phyloP scores from a whole-genome alignment of 2,113 vertebrate species.

The Mesitornis unicolor region DNA sequence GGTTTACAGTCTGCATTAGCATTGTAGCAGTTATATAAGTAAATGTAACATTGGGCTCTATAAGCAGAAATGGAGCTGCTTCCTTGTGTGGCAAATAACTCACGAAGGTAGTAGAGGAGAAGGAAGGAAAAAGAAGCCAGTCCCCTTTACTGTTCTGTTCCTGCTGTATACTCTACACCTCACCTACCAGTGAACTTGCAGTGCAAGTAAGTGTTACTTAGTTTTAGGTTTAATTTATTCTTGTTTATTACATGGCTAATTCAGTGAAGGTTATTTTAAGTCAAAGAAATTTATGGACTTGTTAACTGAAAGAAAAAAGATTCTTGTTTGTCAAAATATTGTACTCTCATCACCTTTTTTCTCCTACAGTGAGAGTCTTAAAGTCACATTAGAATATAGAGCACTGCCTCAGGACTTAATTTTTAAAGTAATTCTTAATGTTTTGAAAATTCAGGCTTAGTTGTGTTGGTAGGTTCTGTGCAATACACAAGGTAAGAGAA shows the following conservation, averaged over 20 bases:
- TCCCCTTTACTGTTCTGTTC: background rate
- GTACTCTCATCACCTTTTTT: background rate
- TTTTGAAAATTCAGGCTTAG: background rate
- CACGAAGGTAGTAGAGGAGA: background rate
- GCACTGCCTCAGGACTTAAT: background rate
- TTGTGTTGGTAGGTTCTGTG: background rate
- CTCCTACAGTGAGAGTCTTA: background rate
- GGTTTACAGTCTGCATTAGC: background rate
- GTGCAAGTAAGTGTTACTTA: background rate
- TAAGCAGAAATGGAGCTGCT: background rate
- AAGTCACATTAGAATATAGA: background rate
- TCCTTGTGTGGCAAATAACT: background rate
- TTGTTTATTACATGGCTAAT: background rate
- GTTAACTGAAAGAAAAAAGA: background rate
- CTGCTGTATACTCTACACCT: background rate
- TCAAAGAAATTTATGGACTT: conserved; percentile 2
- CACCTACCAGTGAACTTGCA: background rate
- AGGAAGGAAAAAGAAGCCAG: background rate
- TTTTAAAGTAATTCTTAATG: background rate
- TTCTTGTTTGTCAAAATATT: background rate
- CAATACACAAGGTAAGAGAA: background rate
- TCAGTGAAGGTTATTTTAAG: conserved; percentile 12
- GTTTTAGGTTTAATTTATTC: background rate
- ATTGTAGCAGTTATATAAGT: background rate
- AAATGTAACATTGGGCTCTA: background rate